Percentiles rank a stretch among this genome's conserved stretches.
Evolutionary conservation across 2,888 invertebrate genomes (phyloP).

Genomic region (Aromia moschata): DNA sequence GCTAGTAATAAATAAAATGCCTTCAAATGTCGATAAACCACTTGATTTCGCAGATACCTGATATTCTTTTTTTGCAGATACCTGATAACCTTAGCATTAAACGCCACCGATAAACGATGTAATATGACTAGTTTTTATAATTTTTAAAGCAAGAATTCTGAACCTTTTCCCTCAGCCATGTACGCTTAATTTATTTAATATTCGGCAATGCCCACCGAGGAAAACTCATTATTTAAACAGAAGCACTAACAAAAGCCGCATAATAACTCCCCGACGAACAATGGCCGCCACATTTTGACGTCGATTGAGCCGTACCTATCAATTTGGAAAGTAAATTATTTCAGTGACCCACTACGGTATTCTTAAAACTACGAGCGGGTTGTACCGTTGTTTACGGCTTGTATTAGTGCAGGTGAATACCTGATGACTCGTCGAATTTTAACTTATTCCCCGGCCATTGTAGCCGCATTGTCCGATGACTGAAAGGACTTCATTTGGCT

Average conservation of each 20-base stretch:
- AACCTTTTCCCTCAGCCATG: too few species aligned
- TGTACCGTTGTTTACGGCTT: slow-evolving; percentile 54
- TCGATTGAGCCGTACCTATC: slow-evolving; percentile 56
- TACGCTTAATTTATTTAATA: slow-evolving; percentile 48
- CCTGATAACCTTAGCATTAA: too few species aligned
- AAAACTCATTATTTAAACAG: slow-evolving; percentile 46
- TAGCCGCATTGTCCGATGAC: slow-evolving; percentile 51
- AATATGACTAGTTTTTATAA: too few species aligned
- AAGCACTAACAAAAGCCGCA: slow-evolving; percentile 40
- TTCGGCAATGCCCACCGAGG: slow-evolving; percentile 45
- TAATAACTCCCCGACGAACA: slow-evolving; percentile 42
- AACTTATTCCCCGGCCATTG: slow-evolving; percentile 47
- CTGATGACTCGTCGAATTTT: slow-evolving; percentile 56
- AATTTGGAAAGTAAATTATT: slow-evolving; percentile 56
- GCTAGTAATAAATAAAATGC: too few species aligned
- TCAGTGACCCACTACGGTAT: slow-evolving; percentile 50
- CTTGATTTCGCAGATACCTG: too few species aligned
- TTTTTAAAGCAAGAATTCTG: too few species aligned
- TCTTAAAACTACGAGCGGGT: slow-evolving; percentile 49
- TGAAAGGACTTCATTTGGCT: slow-evolving; percentile 62
- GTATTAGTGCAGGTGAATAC: slow-evolving; percentile 58
- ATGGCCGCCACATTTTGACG: slow-evolving; percentile 52
- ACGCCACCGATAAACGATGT: too few species aligned
- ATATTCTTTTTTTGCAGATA: too few species aligned
- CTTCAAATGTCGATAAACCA: too few species aligned